A percentile compares a stretch with the other conserved stretches of the same genome.
Conservation (phyloP, 1,140 invertebrate species). For the Anthonomus grandis region DNA sequence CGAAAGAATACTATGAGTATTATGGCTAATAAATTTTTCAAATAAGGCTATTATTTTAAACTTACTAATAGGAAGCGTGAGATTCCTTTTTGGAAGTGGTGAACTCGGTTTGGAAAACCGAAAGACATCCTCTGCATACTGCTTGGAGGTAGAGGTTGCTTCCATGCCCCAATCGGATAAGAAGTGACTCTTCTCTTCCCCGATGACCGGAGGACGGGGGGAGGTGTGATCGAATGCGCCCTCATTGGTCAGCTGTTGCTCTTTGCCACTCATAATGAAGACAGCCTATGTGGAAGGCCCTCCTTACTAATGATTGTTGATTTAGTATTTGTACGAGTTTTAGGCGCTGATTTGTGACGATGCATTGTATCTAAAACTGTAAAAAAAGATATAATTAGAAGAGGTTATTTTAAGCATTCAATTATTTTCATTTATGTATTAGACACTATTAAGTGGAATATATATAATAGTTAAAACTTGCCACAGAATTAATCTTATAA, state of each 20-base stretch:
- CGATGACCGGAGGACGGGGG: slow-evolving; percentile 45
- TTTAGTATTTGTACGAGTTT: background rate
- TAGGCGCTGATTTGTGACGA: slow-evolving; percentile 6
- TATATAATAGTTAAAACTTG: too few species aligned
- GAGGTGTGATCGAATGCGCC: slow-evolving; percentile 41
- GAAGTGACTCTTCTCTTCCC: slow-evolving; percentile 43
- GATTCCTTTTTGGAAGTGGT: slow-evolving; percentile 34
- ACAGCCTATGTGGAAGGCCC: slow-evolving; percentile 20
- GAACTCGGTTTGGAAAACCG: slow-evolving; percentile 34
- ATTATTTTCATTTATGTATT: too few species aligned
- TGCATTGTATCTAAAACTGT: slow-evolving; percentile 18
- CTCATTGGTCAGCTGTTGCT: slow-evolving; percentile 36
- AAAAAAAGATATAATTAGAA: too few species aligned
- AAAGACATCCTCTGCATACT: slow-evolving; percentile 22
- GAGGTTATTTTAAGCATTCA: too few species aligned
- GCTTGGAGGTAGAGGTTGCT: slow-evolving; percentile 9
- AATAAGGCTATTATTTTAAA: background rate
- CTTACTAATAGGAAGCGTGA: slow-evolving; percentile 24
- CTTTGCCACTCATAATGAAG: slow-evolving; percentile 37
- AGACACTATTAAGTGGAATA: too few species aligned
- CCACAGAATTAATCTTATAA: too few species aligned
- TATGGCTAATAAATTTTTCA: slow-evolving; percentile 2
- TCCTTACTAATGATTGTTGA: background rate
- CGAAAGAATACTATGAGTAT: too few species aligned
- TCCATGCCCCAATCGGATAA: slow-evolving; percentile 34